phyloP scores from a whole-genome alignment of 2,888 invertebrate genomes.

The Spicauda simplicius region DNA sequence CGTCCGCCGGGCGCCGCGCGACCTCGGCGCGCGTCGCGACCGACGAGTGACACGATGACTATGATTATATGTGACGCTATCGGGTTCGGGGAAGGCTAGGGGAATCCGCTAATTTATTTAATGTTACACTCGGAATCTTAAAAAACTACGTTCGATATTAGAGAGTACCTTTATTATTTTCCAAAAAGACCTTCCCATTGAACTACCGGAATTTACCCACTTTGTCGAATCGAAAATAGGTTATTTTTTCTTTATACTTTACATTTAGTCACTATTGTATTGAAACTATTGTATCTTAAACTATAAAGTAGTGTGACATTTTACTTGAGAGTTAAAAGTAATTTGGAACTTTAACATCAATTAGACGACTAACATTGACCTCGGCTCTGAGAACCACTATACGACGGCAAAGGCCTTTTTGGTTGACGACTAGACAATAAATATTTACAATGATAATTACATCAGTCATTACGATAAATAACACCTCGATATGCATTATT shows the following conservation, averaged over 20 bases:
- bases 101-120: constrained; percentile 50
- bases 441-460: constrained; percentile 63
- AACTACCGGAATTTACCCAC: constrained; percentile 26
- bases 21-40: neutral
- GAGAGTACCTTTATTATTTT: constrained; percentile 38
- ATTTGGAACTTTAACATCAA: constrained; percentile 26
- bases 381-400: constrained; percentile 20
- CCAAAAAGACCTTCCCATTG: constrained; percentile 35
- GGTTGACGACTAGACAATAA: constrained; percentile 48
- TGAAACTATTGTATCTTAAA: constrained; percentile 36
- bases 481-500: constrained; percentile 80
- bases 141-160: constrained; percentile 39
- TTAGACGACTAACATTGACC: constrained; percentile 20
- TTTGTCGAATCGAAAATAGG: constrained; percentile 34
- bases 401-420: constrained; percentile 24
- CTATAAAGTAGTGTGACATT: constrained; percentile 33
- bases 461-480: constrained; percentile 67
- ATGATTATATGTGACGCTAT: constrained; percentile 32
- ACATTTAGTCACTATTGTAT: constrained; percentile 37
- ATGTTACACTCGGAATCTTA: constrained; percentile 61
- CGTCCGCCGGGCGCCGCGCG: constrained; percentile 14
- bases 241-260: constrained; percentile 35
- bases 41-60: constrained; percentile 15
- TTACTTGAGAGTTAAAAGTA: constrained; percentile 30
- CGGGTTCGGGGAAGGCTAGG: constrained; percentile 49